phyloP scores from a whole-genome alignment of 2,113 vertebrate genomes.

The Callaeas wilsoni region DNA sequence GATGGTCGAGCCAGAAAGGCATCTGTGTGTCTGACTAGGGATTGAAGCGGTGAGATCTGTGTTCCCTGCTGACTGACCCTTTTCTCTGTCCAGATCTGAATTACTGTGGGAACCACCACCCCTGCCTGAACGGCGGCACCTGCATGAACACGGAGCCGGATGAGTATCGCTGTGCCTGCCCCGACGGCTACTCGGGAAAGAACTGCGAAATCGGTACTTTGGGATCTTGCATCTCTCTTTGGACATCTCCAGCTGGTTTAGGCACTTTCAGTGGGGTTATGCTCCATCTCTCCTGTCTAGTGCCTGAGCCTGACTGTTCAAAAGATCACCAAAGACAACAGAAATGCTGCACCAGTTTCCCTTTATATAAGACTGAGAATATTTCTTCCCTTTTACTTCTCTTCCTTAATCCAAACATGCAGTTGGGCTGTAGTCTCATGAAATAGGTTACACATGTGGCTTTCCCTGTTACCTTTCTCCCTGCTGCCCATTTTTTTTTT shows the following conservation, averaged over 20 bases:
- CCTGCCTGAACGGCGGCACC: conserved; percentile 88
- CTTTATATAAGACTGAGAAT: neutral
- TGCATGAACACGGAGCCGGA: conserved; percentile 93
- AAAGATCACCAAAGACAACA: neutral
- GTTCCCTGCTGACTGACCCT: neutral
- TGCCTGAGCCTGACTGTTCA: neutral
- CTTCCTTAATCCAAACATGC: neutral
- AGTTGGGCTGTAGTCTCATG: neutral
- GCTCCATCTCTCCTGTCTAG: neutral
- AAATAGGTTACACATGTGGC: neutral
- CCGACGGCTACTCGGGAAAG: conserved; percentile 88
- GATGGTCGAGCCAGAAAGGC: neutral
- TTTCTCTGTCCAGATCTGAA: conserved; percentile 82
- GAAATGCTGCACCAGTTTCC: neutral
- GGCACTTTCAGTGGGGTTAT: neutral
- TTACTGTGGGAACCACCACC: conserved; percentile 92
- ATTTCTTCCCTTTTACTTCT: neutral
- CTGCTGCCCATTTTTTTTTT: neutral
- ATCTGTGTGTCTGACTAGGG: neutral
- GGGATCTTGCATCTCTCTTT: neutral
- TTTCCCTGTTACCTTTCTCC: neutral
- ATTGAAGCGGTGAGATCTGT: neutral
- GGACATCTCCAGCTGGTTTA: neutral
- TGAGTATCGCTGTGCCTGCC: conserved; percentile 88
- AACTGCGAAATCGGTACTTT: conserved; percentile 89